Evolutionary conservation across 2,797 vertebrate species (phyloP).

Genomic region (Thamnophis elegans): DNA sequence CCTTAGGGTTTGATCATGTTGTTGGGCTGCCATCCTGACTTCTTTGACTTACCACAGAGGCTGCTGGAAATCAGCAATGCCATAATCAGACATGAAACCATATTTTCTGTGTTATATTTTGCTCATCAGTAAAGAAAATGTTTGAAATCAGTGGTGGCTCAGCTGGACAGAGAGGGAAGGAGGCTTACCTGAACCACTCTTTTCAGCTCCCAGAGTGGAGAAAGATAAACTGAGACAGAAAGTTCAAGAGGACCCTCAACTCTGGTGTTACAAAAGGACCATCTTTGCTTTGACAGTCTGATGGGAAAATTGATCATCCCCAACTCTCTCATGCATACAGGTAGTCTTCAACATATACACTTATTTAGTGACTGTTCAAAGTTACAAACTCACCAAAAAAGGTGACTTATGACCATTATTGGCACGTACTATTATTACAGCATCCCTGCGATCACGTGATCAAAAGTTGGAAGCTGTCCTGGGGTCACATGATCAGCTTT

Average conservation of each 20-base stretch:
- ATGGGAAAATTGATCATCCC: neutral
- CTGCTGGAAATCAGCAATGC: neutral
- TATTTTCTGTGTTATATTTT: neutral
- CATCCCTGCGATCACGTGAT: neutral
- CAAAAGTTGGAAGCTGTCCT: neutral
- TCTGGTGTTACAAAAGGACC: neutral
- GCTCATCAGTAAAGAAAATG: neutral
- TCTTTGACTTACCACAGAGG: neutral
- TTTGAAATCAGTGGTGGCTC: neutral
- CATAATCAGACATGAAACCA: neutral
- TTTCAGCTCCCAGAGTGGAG: neutral
- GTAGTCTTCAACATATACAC: neutral
- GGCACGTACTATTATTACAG: neutral
- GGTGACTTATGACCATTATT: neutral
- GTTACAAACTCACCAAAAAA: neutral
- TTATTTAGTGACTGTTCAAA: neutral
- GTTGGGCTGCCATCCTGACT: neutral
- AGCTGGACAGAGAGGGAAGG: neutral
- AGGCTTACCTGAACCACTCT: neutral
- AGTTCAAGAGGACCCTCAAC: neutral
- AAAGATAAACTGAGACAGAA: neutral
- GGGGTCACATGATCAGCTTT: neutral
- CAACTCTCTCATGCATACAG: neutral
- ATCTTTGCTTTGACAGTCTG: neutral
- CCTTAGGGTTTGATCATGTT: neutral